Evolutionary conservation across 2,797 vertebrate species (phyloP).

Genomic region (Notamacropus eugenii): DNA sequence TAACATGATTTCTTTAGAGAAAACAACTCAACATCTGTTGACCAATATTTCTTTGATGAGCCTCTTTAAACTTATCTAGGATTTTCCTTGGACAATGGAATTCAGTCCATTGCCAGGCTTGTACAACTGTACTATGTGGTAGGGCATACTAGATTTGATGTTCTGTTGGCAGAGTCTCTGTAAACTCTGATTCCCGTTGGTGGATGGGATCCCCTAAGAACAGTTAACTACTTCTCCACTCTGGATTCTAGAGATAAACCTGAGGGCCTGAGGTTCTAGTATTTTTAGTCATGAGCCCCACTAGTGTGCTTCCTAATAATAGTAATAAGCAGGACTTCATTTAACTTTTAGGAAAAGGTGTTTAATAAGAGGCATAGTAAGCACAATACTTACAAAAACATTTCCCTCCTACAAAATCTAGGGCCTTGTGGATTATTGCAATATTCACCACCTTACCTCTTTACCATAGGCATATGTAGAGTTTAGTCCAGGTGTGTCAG

Average conservation of each 20-base stretch:
- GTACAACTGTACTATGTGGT: neutral
- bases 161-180: neutral
- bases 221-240: neutral
- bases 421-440: neutral
- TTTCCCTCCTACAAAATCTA: neutral
- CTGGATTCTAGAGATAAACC: neutral
- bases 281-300: neutral
- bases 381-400: neutral
- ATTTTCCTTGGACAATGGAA: neutral
- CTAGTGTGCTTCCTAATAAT: neutral
- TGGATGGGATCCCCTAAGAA: neutral
- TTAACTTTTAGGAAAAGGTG: neutral
- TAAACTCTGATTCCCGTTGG: neutral
- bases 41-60: neutral
- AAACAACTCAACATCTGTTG: neutral
- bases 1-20: neutral
- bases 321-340: neutral
- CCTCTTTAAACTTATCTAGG: neutral
- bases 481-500: neutral
- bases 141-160: neutral
- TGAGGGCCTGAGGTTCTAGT: neutral
- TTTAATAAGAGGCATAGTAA: neutral
- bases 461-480: neutral
- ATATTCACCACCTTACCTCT: neutral
- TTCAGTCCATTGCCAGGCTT: neutral